phyloP scores from a whole-genome alignment of 2,888 invertebrate species.

The Cephalotes varians region DNA sequence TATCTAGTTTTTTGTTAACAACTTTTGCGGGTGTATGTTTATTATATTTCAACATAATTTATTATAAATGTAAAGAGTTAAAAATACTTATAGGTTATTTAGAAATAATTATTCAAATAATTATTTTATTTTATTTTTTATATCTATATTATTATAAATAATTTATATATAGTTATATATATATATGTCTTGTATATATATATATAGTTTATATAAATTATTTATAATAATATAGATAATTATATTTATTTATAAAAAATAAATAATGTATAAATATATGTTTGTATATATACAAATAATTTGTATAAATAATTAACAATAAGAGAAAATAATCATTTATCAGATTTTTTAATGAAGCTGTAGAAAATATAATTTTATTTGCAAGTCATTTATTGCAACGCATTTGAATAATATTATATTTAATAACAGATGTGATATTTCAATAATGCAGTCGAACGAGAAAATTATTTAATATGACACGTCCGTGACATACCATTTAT shows the following conservation, averaged over 20 bases:
- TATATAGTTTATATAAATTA: background rate
- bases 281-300: no score
- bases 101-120: background rate
- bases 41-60: background rate
- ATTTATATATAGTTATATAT: no score
- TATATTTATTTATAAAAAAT: background rate
- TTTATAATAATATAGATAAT: background rate
- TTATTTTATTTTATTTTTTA: no score
- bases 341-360: background rate
- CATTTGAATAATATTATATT: conserved; percentile 17
- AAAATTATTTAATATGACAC: conserved; percentile 16
- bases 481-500: background rate
- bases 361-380: background rate
- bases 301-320: background rate
- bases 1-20: background rate
- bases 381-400: background rate
- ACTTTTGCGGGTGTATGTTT: background rate
- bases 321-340: background rate
- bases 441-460: background rate
- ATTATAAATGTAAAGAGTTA: background rate
- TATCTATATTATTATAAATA: no score
- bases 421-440: background rate
- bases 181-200: no score
- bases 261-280: background rate
- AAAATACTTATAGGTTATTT: background rate